phyloP scores from a whole-genome alignment of 1,140 invertebrate genomes.

The Heliconius nattereri region DNA sequence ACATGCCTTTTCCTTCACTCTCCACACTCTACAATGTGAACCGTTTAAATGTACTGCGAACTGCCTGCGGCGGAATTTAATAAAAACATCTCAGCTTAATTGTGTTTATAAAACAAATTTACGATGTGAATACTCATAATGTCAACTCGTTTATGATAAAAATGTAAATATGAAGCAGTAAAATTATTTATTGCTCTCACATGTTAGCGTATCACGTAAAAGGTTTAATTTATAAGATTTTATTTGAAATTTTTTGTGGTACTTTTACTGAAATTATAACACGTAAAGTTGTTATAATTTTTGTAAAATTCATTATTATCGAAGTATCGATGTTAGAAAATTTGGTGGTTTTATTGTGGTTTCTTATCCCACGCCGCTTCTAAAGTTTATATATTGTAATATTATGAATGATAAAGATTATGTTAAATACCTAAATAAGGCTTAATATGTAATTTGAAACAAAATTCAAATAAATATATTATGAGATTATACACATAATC shows the following conservation, averaged over 20 bases:
- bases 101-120: constrained; percentile 62
- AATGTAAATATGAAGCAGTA: constrained; percentile 15
- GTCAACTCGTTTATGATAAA: constrained; percentile 14
- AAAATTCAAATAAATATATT: no score
- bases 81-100: constrained; percentile 73
- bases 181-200: constrained; percentile 11
- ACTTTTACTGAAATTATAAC: background rate
- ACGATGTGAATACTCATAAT: constrained; percentile 39
- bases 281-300: background rate
- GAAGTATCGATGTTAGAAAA: no score
- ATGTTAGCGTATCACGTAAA: constrained; percentile 14
- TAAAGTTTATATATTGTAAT: no score
- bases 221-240: background rate
- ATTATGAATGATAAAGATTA: no score
- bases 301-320: no score
- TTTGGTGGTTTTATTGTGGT: no score
- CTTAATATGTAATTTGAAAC: no score
- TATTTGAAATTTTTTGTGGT: background rate
- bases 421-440: no score
- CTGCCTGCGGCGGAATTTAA: constrained; percentile 74
- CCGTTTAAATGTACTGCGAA: constrained; percentile 67
- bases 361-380: no score
- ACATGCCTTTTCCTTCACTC: background rate
- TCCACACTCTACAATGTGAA: constrained; percentile 24
- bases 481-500: no score